Base-by-base conservation (phyloP, 2,888 invertebrate species). In the Melitaea athalia region DNA sequence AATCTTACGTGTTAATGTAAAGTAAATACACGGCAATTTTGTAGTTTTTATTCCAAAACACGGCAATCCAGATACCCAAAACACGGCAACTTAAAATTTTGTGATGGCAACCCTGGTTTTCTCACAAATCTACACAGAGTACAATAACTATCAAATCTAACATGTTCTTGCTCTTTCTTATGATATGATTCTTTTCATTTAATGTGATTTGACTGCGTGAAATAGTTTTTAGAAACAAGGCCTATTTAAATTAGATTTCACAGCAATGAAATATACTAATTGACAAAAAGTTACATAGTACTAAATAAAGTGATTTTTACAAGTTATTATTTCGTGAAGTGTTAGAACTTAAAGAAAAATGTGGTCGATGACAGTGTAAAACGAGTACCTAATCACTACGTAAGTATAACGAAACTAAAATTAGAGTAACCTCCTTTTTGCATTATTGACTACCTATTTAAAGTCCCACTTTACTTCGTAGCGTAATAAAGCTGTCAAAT, bases 311-410 rank as follows among this genome's bases (percentile, higher is more conserved):
- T 84, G 69, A 81, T 81, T 75, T 74, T 74, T 78, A 74, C 75
- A 78, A 79, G 78, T 76, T 76, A 78, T 79, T 77, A 73, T 76
- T 82, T 77, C 61, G 83, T 84, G 81, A 82, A 82, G 85, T 85
- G 83, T 77, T 81, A 81, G 78, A 85, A 83, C 81, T 77, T 70
- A 75, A 77, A 85, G 83, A 86, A 86, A 88, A 91, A 90, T 92
- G 92, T 91, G 91, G 86, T 87, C 83, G 85, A 92, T 90, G 91
- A 91, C 91, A 89, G 86, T 84, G 89, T 90, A 89, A 90, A 91
- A 87, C 87, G 83, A 83, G 85, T 86, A n/a, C n/a, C n/a, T n/a
- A 85, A 72, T 77, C 74, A 68, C 87, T 88, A 88, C 88, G 91
- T 91, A 91, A 92, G 91, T 92, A 88, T 88, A 83, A 86, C 74